Conservation (phyloP, 2,888 invertebrate species). For the Apomyelois bistriatella region DNA sequence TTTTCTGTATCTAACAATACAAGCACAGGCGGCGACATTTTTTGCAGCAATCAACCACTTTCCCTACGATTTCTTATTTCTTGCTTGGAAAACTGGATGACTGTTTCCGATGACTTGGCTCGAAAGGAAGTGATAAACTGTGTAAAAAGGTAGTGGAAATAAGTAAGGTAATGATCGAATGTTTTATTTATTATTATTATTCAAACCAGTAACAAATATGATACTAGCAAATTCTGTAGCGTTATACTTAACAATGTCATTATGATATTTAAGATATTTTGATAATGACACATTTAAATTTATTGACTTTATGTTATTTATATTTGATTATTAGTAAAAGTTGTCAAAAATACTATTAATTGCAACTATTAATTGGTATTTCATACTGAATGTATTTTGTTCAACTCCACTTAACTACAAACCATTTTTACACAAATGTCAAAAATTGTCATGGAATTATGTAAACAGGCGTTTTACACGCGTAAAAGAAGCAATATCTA, state of each 20-base stretch:
- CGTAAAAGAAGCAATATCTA: conserved; percentile 34
- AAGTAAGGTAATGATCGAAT: neutral
- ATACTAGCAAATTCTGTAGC: no score
- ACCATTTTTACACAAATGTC: neutral
- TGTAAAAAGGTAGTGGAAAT: neutral
- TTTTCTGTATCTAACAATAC: neutral
- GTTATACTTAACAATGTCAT: no score
- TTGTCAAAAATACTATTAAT: no score
- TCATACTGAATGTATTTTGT: neutral
- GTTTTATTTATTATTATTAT: no score
- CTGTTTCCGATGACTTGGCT: conserved; percentile 5
- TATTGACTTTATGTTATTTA: no score
- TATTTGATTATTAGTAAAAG: no score
- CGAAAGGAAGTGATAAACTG: neutral
- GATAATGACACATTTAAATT: no score
- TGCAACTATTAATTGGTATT: neutral
- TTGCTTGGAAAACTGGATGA: conserved; percentile 4
- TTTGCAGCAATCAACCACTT: conserved; percentile 5
- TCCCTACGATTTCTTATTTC: conserved; percentile 10
- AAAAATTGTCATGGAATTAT: conserved; percentile 13
- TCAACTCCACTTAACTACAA: neutral
- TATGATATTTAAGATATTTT: no score
- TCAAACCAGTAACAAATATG: neutral
- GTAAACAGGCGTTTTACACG: conserved; percentile 34
- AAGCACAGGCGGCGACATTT: neutral